Evolutionary conservation across 2,113 vertebrate genomes (phyloP).

Genomic region (Pteronura brasiliensis): DNA sequence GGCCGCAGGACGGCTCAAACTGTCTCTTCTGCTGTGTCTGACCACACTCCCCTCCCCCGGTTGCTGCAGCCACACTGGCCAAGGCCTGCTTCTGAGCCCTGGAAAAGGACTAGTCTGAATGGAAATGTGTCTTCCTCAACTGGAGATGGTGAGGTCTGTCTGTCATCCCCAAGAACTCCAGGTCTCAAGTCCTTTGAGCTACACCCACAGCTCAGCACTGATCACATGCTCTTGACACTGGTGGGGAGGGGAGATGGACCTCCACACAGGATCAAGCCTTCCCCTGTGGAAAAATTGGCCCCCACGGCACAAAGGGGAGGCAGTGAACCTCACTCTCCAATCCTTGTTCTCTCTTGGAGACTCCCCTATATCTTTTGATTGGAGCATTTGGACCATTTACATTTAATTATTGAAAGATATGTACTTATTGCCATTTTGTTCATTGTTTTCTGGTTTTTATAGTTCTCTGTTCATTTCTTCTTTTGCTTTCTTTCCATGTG

Average conservation of each 20-base stretch:
- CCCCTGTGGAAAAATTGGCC: not conserved
- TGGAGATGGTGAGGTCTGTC: not conserved
- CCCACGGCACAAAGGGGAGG: not conserved
- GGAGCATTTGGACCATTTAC: not conserved
- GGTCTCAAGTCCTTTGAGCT: not conserved
- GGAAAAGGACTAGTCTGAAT: not conserved
- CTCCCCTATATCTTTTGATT: not conserved
- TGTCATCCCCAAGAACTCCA: not conserved
- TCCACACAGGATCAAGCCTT: not conserved
- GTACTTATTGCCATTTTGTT: not conserved
- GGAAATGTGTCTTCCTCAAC: not conserved
- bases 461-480: not conserved
- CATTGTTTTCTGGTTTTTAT: not conserved
- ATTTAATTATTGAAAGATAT: not conserved
- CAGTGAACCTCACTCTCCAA: not conserved
- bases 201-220: not conserved
- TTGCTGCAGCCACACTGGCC: not conserved
- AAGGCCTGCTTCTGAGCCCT: not conserved
- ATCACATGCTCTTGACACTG: not conserved
- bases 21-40: not conserved
- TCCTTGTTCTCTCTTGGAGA: not conserved
- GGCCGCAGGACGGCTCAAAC: not conserved
- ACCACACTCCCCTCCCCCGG: rapidly evolving
- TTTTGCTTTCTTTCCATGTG: not conserved
- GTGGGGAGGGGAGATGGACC: too few species aligned